phyloP scores from a whole-genome alignment of 1,140 invertebrate genomes.

The Apis florea region DNA sequence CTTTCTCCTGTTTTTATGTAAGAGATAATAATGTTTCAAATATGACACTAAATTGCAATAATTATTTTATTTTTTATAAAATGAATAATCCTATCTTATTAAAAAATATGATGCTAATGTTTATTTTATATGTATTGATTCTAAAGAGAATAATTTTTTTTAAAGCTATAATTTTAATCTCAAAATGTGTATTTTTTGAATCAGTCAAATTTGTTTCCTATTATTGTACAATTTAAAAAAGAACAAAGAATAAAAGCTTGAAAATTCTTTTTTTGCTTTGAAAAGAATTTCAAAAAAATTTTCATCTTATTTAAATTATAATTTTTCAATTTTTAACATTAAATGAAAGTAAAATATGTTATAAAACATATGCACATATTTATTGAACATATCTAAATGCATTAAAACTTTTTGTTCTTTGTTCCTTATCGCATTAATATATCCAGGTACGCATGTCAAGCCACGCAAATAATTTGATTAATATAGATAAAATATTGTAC shows the following conservation, averaged over 20 bases:
- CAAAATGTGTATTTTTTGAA: slow-evolving; percentile 4
- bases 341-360: slow-evolving; percentile 32
- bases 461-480: slow-evolving; percentile 58
- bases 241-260: background rate
- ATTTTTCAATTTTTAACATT: background rate
- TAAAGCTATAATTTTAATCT: slow-evolving; percentile 52
- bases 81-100: background rate
- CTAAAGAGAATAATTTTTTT: slow-evolving; percentile 17
- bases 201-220: background rate
- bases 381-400: background rate
- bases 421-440: slow-evolving; percentile 19
- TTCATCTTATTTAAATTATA: background rate
- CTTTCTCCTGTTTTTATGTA: background rate
- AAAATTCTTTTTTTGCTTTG: background rate
- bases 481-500: slow-evolving; percentile 56
- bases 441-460: slow-evolving; percentile 64
- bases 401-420: background rate
- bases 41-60: background rate
- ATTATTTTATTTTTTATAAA: background rate
- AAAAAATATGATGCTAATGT: background rate
- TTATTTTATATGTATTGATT: background rate
- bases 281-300: background rate
- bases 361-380: slow-evolving; percentile 1
- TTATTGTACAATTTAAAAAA: background rate
- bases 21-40: background rate